Evolutionary conservation across 2,797 vertebrate species (phyloP).

Genomic region (Falco naumanni): DNA sequence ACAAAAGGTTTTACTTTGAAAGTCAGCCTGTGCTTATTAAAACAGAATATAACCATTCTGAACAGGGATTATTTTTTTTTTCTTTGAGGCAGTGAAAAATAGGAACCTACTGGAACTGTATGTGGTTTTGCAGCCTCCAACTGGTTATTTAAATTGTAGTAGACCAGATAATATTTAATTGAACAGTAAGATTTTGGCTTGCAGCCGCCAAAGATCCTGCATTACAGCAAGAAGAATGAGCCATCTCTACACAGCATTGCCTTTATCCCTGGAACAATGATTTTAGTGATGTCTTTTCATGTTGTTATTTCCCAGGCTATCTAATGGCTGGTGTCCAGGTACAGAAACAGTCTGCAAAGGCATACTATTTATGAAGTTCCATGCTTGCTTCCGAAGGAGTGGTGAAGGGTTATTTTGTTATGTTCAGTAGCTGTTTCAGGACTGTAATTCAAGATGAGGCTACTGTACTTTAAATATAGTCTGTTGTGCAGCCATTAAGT

Average conservation of each 20-base stretch:
- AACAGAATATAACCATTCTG: neutral
- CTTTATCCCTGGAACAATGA: neutral
- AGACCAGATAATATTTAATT: neutral
- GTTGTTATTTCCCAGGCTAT: neutral
- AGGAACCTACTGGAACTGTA: neutral
- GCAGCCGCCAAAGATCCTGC: neutral
- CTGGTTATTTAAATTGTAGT: neutral
- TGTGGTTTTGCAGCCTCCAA: neutral
- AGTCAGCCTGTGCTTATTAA: neutral
- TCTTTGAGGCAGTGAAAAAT: neutral
- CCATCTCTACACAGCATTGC: neutral
- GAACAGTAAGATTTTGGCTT: neutral
- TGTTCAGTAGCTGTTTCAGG: neutral
- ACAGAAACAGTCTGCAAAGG: neutral
- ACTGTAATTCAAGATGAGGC: slow-evolving; percentile 1
- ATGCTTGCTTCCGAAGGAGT: neutral
- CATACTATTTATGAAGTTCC: neutral
- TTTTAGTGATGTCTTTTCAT: neutral
- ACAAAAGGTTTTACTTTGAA: neutral
- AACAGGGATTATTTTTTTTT: neutral
- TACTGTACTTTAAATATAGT: slow-evolving; percentile 22
- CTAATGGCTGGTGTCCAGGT: neutral
- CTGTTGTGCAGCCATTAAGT: neutral
- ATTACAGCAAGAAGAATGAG: neutral
- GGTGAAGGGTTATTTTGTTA: neutral